These are phyloP conservation scores for Platycheirus rosarum DNA, from an alignment of 2,888 invertebrate species.

Conservation along the genomic window DNA sequence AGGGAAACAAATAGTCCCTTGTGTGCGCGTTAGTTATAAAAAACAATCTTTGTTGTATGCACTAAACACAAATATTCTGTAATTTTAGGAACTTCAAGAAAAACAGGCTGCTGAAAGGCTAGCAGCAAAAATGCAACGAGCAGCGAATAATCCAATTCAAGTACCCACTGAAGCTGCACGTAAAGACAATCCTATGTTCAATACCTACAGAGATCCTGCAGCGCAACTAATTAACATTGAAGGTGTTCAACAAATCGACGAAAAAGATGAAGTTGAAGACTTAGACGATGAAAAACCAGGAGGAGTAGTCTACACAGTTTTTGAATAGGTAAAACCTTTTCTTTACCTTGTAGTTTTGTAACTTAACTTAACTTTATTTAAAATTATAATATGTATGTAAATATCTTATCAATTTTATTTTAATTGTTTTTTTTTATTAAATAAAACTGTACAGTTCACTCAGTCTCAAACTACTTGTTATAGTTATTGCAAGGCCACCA, in stretches of 20 bases:
- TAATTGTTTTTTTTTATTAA: background rate
- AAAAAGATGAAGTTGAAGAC: constrained; percentile 79
- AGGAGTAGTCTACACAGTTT: constrained; percentile 75
- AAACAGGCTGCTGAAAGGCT: constrained; percentile 80
- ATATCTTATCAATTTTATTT: background rate
- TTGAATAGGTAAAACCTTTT: constrained; percentile 36
- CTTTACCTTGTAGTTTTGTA: too few species aligned
- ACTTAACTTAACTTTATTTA: too few species aligned
- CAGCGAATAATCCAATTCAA: constrained; percentile 56
- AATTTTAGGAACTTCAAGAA: constrained; percentile 78
- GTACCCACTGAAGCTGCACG: constrained; percentile 76
- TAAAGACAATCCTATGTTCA: constrained; percentile 78
- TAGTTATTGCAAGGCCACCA: too few species aligned
- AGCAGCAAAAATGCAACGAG: constrained; percentile 74
- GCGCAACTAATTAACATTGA: constrained; percentile 76
- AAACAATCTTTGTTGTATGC: too few species aligned
- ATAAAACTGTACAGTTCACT: background rate
- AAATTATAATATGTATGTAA: too few species aligned
- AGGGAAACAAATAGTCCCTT: too few species aligned
- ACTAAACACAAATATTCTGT: too few species aligned
- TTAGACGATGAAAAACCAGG: constrained; percentile 76
- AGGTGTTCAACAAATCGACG: constrained; percentile 76
- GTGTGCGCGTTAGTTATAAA: too few species aligned
- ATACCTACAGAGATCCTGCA: constrained; percentile 77
- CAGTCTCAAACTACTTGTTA: background rate